phyloP scores from a whole-genome alignment of 1,140 invertebrate species.

The Lasioglossum baleicum region DNA sequence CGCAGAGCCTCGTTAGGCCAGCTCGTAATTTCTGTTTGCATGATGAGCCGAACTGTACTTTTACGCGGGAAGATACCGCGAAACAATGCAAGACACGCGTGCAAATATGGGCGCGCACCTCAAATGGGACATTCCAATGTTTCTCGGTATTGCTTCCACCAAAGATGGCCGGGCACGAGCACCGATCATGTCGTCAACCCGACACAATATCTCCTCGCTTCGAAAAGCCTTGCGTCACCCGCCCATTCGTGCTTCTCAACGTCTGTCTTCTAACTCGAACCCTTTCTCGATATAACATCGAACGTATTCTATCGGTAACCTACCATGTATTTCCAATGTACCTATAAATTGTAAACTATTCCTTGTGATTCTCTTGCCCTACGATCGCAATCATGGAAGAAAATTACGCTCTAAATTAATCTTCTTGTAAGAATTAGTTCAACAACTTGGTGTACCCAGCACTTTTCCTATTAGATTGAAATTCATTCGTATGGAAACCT shows the following conservation, averaged over 20 bases:
- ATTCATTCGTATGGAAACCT: no score
- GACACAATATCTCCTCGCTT: conserved; percentile 33
- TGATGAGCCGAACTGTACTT: conserved; percentile 71
- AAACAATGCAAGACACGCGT: conserved; percentile 77
- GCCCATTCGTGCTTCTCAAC: background rate
- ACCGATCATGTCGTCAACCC: conserved; percentile 54
- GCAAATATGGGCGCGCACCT: conserved; percentile 78
- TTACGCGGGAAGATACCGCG: conserved; percentile 73
- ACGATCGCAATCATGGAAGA: no score
- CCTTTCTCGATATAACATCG: no score
- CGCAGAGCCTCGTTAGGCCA: background rate
- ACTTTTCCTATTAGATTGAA: no score
- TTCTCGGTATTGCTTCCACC: conserved; percentile 75
- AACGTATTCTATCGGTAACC: no score
- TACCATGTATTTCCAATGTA: no score
- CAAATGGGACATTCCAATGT: conserved; percentile 78
- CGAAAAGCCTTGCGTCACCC: conserved; percentile 33
- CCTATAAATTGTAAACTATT: no score
- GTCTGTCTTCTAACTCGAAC: no score
- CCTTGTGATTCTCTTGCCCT: no score
- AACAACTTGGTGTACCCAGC: no score
- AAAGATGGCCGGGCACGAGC: conserved; percentile 62
- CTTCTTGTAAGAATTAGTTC: no score
- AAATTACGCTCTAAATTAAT: no score
- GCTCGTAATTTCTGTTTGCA: conserved; percentile 59